Base-by-base conservation (phyloP, 2,888 invertebrate genomes). In the Acrobasis suavella region DNA sequence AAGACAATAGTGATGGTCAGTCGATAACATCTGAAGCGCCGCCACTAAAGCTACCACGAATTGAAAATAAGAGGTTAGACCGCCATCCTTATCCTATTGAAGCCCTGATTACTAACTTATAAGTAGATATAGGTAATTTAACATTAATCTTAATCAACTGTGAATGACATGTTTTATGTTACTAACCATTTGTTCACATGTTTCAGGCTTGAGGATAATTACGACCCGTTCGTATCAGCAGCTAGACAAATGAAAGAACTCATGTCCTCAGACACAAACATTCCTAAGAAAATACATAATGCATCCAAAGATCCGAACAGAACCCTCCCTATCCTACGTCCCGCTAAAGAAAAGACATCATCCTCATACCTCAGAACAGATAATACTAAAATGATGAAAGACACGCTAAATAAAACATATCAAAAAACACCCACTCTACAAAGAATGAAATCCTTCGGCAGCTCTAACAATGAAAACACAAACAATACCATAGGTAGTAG, bases 161-260 rank as follows among this genome's bases (percentile, higher is more conserved):
- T 22, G 32, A 22, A 52, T 51, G 51, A 17, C 32, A 17, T 51
- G 9, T 12, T 16, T 56, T n/a, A n/a, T n/a, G 32, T 37, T 37
- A 50, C 16, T 50, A 59, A 59, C 12, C 14, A 37, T 22, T 60
- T 60, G 17, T 51, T 51, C 9, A 60, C n/a, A 52, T 60, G 39
- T 90, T 89, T 74, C 91, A 93, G 93, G 78, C 75, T 88, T 70
- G 92, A 92, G 72, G 93, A 94, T 75, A 92, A 86, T 74, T 96
- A 96, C 86, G 96, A 97, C 85, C 97, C 97, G 60, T 96, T 96
- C 86, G 87, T 94, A 71, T 94, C 95, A 70, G 97, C 97, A 58
- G 96, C 96, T 87, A 95, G 95, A 69, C 97, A 97, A 89, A 94
- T 97, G 91, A 95, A 95, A 87, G 96, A 97, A 79, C 93, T 97